Base-by-base conservation (phyloP, 2,888 invertebrate species). In the Unio delphinus region DNA sequence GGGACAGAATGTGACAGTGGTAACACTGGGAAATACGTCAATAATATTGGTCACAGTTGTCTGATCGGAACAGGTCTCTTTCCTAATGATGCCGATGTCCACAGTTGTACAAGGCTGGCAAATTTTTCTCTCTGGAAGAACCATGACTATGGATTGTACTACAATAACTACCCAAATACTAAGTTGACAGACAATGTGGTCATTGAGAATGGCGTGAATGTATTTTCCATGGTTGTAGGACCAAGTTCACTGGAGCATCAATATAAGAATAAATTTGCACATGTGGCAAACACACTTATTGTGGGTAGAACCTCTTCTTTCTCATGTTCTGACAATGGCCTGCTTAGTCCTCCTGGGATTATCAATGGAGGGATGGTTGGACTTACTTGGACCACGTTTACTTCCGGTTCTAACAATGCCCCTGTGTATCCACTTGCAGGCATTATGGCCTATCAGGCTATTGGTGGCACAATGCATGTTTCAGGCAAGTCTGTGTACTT, bases 131-230 rank as follows among this genome's bases (percentile, higher is more conserved):
- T 80, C 4, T 83, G 76, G 73, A 84, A 81, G 64, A 79, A 73
- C 65, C 67, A 64, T 23, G 85, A 88, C 62, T 83, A 71, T 67
- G 88, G 87, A 1, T 60, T 89, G 6, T 89, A 86, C 68, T 75
- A 78, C 65, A 69, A 80, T n/a, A 70, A 69, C 61, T n/a, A n/a
- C 6, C 4, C n/a, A 1, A 68, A 64, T 17, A 64, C 81, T 8
- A 59, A 76, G 4, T 20, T 86, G 7, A 67, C 65, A 2, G 68
- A 81, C 23, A 62, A 76, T 17, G 67, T 79, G 3, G 64, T 81
- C 11, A 81, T 82, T 4, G 87, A 88, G 34, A 86, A 86, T 70
- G 65, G 67, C 6, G 72, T 85, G 0, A 83, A 81, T 4, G 55
- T 85, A 8, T 83, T 80, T 64, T 73, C 83, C 0, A 76, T 86